Percentiles rank a stretch among this genome's conserved stretches.
Conservation (phyloP, 1,140 invertebrate genomes). For the Microplitis demolitor region DNA sequence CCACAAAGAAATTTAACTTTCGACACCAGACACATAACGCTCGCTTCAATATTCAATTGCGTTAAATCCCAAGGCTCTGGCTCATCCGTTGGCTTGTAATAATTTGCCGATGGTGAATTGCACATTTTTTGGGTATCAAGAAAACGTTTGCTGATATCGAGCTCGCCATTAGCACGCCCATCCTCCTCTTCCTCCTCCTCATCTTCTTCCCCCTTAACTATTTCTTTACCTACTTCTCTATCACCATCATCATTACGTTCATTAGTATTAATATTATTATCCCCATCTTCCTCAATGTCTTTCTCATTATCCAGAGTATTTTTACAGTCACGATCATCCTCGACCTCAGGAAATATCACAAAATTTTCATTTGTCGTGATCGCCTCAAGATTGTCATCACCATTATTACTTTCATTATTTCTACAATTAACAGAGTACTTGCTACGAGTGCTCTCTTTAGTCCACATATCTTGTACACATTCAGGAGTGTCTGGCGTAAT, state of each 20-base stretch:
- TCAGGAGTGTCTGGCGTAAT: slow-evolving; percentile 70
- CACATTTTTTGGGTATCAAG: slow-evolving; percentile 77
- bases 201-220: slow-evolving; percentile 10
- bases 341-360: slow-evolving; percentile 56
- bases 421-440: slow-evolving; percentile 39
- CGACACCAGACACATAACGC: slow-evolving; percentile 83
- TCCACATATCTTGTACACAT: slow-evolving; percentile 67
- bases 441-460: slow-evolving; percentile 48
- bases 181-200: slow-evolving; percentile 44
- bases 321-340: slow-evolving; percentile 41
- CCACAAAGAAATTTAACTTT: slow-evolving; percentile 80
- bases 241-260: slow-evolving; percentile 19
- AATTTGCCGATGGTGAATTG: slow-evolving; percentile 78
- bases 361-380: slow-evolving; percentile 47
- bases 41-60: slow-evolving; percentile 87
- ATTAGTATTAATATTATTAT: slow-evolving; percentile 23
- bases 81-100: slow-evolving; percentile 81
- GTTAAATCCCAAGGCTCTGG: slow-evolving; percentile 89
- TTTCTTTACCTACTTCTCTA: slow-evolving; percentile 33
- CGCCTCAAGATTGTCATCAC: slow-evolving; percentile 26
- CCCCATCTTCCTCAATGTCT: slow-evolving; percentile 12
- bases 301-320: neutral
- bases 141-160: slow-evolving; percentile 61
- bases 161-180: slow-evolving; percentile 39
- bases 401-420: slow-evolving; percentile 39